Evolutionary conservation across 2,888 invertebrate genomes (phyloP).

Genomic region (Drosophila flavopinicola): DNA sequence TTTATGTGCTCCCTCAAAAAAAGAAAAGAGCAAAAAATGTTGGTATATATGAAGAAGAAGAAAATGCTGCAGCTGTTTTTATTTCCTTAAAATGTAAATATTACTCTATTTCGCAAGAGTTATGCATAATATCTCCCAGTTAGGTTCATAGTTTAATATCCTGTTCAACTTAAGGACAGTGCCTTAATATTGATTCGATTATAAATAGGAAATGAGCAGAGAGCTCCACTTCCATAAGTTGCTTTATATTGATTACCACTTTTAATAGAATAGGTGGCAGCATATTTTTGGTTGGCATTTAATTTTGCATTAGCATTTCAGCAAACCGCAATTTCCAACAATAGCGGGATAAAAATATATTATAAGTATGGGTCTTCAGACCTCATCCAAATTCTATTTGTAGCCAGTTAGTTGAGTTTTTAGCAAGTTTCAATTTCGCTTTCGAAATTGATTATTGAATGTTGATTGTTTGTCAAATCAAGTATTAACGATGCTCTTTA

Average conservation of each 20-base stretch:
- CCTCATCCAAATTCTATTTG: too few species aligned
- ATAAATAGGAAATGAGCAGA: slow-evolving; percentile 22
- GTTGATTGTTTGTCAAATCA: too few species aligned
- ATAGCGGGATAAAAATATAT: too few species aligned
- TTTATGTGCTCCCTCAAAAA: slow-evolving; percentile 5
- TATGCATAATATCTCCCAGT: not conserved
- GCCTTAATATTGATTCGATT: slow-evolving; percentile 30
- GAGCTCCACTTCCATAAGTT: not conserved
- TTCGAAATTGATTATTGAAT: too few species aligned
- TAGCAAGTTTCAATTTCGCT: too few species aligned
- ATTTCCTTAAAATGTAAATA: slow-evolving; percentile 21
- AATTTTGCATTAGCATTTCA: not conserved
- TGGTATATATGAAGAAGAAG: not conserved
- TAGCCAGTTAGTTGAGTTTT: too few species aligned
- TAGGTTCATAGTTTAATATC: not conserved
- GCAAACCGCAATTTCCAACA: too few species aligned
- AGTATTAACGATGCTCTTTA: too few species aligned
- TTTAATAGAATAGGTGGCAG: not conserved
- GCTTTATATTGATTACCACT: slow-evolving; percentile 7
- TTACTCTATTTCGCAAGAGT: slow-evolving; percentile 5
- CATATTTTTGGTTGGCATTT: not conserved
- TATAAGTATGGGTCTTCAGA: too few species aligned
- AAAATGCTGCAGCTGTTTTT: slow-evolving; percentile 25
- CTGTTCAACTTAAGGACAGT: slow-evolving; percentile 5
- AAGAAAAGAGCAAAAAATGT: slow-evolving; percentile 14